phyloP scores from a whole-genome alignment of 2,888 invertebrate species.

The Baccha elongata region DNA sequence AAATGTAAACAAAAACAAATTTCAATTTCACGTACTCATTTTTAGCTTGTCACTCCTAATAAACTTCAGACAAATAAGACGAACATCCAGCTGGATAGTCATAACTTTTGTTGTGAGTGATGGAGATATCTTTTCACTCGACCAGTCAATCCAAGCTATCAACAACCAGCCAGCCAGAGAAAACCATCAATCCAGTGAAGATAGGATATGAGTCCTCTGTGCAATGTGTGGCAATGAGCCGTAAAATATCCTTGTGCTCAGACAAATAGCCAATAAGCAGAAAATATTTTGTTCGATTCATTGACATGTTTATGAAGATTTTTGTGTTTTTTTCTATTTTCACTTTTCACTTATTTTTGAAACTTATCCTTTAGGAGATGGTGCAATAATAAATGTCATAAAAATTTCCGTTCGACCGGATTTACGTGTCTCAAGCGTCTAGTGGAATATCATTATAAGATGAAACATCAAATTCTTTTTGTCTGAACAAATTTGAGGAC shows the following conservation, averaged over 20 bases:
- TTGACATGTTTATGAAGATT: constrained; percentile 50
- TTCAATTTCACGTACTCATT: constrained; percentile 49
- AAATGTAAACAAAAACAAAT: constrained; percentile 55
- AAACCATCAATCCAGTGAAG: neutral
- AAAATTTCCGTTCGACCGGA: constrained; percentile 49
- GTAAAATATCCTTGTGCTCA: constrained; percentile 63
- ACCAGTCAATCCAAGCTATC: constrained; percentile 16
- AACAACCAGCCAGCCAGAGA: neutral
- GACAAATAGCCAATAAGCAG: constrained; percentile 69
- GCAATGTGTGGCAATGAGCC: constrained; percentile 47
- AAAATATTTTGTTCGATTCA: constrained; percentile 60
- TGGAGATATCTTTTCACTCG: constrained; percentile 29
- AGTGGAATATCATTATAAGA: constrained; percentile 45
- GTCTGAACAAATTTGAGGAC: no score
- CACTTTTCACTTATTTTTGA: neutral
- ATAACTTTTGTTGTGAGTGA: constrained; percentile 50
- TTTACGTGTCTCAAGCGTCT: constrained; percentile 40
- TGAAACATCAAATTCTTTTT: constrained; percentile 44
- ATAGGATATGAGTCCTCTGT: neutral
- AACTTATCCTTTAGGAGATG: constrained; percentile 40
- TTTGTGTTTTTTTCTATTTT: constrained; percentile 2
- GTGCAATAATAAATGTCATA: constrained; percentile 48
- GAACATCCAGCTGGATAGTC: constrained; percentile 42
- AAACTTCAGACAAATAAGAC: constrained; percentile 54
- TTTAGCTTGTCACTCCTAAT: constrained; percentile 40